These are phyloP conservation scores for Hipparchia sbordonii DNA, from an alignment of 2,888 invertebrate genomes.

Conservation along the genomic window DNA sequence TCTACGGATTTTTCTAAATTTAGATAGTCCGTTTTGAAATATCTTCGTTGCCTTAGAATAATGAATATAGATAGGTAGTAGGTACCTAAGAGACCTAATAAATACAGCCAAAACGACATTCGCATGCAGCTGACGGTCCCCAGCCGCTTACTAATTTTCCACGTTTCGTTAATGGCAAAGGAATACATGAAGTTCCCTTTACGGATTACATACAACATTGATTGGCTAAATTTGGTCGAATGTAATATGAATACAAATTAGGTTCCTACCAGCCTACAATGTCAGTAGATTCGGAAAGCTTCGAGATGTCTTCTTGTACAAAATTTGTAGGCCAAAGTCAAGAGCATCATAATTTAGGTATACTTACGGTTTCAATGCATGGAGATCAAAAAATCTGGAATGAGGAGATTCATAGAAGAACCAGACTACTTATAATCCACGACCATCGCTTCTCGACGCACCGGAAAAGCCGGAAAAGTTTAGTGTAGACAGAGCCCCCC, in stretches of 20 bases:
- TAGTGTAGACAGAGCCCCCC: too few species aligned
- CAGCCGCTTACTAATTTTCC: constrained; percentile 70
- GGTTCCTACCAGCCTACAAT: not conserved
- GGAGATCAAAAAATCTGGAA: too few species aligned
- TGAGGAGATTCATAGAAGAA: too few species aligned
- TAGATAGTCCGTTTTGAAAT: too few species aligned
- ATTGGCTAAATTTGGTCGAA: constrained; percentile 53
- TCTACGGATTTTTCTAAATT: too few species aligned
- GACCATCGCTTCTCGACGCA: too few species aligned
- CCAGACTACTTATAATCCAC: too few species aligned
- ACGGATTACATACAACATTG: constrained; percentile 62
- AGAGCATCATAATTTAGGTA: too few species aligned
- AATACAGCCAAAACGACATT: constrained; percentile 47
- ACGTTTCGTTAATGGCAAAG: constrained; percentile 71
- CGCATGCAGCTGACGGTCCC: constrained; percentile 66
- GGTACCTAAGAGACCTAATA: too few species aligned
- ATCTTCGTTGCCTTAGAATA: constrained; percentile 29
- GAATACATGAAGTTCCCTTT: constrained; percentile 67
- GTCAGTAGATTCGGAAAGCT: not conserved
- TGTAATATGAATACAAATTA: constrained; percentile 49
- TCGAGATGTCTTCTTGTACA: not conserved
- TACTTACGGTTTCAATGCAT: too few species aligned
- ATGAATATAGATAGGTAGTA: constrained; percentile 47
- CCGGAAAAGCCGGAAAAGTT: too few species aligned
- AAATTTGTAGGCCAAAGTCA: not conserved